Evolutionary conservation across 1,140 invertebrate species (phyloP).

Genomic region (Cecropterus lyciades): DNA sequence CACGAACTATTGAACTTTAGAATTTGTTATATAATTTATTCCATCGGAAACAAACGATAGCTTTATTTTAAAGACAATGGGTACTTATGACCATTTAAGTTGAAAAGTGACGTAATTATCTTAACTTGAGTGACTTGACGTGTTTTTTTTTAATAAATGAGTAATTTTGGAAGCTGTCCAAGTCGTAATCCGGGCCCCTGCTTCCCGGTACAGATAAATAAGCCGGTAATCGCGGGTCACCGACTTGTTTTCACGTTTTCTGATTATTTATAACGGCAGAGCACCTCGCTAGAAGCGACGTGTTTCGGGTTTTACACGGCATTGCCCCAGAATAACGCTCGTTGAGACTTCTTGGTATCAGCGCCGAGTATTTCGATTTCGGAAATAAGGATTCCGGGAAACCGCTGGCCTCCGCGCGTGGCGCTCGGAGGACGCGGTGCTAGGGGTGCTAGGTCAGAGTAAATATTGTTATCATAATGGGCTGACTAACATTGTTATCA

Average conservation of each 20-base stretch:
- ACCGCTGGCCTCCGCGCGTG: constrained; percentile 64
- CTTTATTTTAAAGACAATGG: too few relatives aligned
- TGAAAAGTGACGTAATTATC: too few relatives aligned
- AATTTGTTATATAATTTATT: too few relatives aligned
- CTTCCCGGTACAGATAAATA: constrained; percentile 42
- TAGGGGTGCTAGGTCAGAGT: constrained; percentile 4
- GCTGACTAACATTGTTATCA: background rate
- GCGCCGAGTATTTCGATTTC: constrained; percentile 77
- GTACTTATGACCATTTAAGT: too few relatives aligned
- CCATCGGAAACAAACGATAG: too few relatives aligned
- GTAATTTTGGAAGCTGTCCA: constrained; percentile 18
- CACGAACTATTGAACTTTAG: too few relatives aligned
- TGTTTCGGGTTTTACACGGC: constrained; percentile 73
- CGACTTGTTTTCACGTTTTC: constrained; percentile 69
- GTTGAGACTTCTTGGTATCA: constrained; percentile 74
- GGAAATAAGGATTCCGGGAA: constrained; percentile 80
- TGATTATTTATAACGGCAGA: constrained; percentile 72
- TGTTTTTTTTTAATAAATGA: background rate
- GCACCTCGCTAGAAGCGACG: constrained; percentile 69
- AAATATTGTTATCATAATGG: background rate
- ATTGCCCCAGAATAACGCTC: constrained; percentile 75
- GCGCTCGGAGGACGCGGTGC: constrained; percentile 50
- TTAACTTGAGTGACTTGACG: too few relatives aligned
- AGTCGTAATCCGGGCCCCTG: constrained; percentile 22
- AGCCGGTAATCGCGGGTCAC: constrained; percentile 62